phyloP scores from a whole-genome alignment of 2,113 vertebrate species.

The Puma concolor region DNA sequence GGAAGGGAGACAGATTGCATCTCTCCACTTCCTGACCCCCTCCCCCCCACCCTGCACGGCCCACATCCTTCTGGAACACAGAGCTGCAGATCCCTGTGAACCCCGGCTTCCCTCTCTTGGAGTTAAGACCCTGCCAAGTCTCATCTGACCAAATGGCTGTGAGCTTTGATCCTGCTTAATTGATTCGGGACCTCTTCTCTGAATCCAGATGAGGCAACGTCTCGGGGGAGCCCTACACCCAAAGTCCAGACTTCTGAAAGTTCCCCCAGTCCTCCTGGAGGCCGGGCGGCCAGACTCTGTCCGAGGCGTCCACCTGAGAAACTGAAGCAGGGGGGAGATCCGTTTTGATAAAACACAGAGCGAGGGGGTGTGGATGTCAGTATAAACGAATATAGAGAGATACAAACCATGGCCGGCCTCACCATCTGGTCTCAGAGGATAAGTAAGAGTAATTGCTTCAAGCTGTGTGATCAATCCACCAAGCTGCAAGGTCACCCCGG shows the following conservation, averaged over 20 bases:
- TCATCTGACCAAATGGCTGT: background rate
- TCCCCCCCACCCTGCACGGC: accelerated
- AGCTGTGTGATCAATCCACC: background rate
- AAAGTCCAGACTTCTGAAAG: background rate
- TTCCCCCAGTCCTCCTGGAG: background rate
- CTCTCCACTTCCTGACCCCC: background rate
- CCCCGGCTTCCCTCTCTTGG: background rate
- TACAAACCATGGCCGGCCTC: background rate
- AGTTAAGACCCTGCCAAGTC: background rate
- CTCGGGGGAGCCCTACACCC: background rate
- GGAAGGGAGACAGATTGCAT: background rate
- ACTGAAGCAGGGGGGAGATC: too few relatives aligned
- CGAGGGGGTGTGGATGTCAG: background rate
- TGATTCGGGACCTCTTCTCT: background rate
- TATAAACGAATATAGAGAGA: background rate
- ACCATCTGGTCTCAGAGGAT: background rate
- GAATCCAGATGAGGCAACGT: background rate
- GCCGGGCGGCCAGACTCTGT: background rate
- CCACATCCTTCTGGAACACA: background rate
- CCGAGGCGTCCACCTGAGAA: background rate
- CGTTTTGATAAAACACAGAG: background rate
- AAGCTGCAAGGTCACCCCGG: background rate
- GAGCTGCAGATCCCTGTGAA: background rate
- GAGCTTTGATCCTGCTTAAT: background rate
- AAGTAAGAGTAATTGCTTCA: background rate